Percentiles rank a stretch among this genome's conserved stretches.
These are phyloP conservation scores for Terrapene triunguis DNA, from an alignment of 2,113 vertebrate species.

Conservation along the genomic window DNA sequence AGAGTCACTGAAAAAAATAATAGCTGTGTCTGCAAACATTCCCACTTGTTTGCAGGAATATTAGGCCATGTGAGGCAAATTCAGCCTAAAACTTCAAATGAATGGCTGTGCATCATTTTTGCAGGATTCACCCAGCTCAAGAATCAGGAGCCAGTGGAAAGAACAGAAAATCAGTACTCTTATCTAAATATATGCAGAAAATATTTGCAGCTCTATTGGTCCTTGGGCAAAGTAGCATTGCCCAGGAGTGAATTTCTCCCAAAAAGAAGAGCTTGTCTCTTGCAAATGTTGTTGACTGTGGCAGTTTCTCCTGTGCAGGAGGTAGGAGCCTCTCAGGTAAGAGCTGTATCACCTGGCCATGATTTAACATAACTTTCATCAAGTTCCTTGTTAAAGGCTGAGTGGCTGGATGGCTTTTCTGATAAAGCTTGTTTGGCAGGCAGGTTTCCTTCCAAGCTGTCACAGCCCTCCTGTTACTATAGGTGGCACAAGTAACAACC, in stretches of 20 bases:
- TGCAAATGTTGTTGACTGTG: not conserved
- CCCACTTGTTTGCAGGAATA: conserved; percentile 20
- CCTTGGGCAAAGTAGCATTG: not conserved
- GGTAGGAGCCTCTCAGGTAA: not conserved
- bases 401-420: not conserved
- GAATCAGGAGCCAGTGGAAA: conserved; percentile 25
- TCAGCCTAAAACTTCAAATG: not conserved
- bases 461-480: not conserved
- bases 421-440: not conserved
- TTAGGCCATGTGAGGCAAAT: not conserved
- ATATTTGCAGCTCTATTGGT: not conserved
- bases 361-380: not conserved
- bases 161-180: not conserved
- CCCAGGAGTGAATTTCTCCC: not conserved
- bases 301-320: not conserved
- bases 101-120: not conserved
- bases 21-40: conserved; percentile 42
- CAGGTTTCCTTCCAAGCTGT: not conserved
- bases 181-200: not conserved
- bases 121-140: not conserved
- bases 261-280: not conserved
- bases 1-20: conserved; percentile 27
- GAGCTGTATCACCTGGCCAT: too few species aligned
- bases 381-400: not conserved
- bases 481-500: not conserved